Evolutionary conservation across 2,888 invertebrate species (phyloP).

Genomic region (Entomobrya proxima): DNA sequence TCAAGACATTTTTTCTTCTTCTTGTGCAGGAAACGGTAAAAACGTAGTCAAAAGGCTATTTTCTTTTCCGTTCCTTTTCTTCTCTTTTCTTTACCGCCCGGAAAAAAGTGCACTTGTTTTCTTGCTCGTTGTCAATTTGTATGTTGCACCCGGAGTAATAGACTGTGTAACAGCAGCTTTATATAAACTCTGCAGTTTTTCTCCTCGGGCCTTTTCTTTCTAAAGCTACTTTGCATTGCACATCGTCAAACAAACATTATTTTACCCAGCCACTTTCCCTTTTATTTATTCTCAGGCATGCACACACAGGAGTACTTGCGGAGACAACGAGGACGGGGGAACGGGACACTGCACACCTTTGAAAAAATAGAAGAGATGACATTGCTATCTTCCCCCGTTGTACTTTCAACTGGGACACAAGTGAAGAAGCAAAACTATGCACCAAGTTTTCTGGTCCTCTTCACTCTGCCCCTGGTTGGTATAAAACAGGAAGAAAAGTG

Average conservation of each 20-base stretch:
- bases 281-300: not conserved
- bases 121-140: not conserved
- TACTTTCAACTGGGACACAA: not conserved
- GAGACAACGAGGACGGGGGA: not conserved
- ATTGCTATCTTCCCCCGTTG: not conserved
- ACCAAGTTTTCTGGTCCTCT: not conserved
- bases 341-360: not conserved
- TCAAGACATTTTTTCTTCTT: too few relatives aligned
- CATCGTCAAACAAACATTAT: slow-evolving; percentile 34
- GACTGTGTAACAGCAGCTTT: not conserved
- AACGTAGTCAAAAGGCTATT: not conserved
- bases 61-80: not conserved
- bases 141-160: not conserved
- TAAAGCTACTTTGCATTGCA: slow-evolving; percentile 44
- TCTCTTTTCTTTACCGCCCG: not conserved
- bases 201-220: not conserved
- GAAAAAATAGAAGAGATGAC: too few relatives aligned
- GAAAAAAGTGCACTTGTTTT: not conserved
- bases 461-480: not conserved
- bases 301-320: not conserved
- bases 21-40: not conserved
- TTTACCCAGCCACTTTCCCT: too few relatives aligned
- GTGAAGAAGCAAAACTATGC: not conserved
- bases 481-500: slow-evolving; percentile 31
- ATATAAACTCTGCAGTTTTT: too few relatives aligned